These are phyloP conservation scores for Sebastolobus altivelis DNA, from an alignment of 2,797 vertebrate species.

Conservation along the genomic window DNA sequence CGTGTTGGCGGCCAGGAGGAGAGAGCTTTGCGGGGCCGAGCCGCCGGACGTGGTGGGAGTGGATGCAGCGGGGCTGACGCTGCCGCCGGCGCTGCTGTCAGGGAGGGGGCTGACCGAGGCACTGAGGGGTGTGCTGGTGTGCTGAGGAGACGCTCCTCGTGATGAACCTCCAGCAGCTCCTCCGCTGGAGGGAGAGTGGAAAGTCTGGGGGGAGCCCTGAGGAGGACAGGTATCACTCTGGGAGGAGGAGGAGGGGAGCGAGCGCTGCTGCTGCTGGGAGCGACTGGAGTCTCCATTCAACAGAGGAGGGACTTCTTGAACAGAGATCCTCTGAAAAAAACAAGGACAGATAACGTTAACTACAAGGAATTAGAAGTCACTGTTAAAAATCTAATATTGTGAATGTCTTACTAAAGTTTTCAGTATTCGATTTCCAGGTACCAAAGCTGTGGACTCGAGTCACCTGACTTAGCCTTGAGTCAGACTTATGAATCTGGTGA, in stretches of 20 bases:
- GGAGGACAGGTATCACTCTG: constrained; percentile 70
- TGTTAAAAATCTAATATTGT: not conserved
- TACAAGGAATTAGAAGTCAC: too few species aligned
- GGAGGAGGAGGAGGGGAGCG: constrained; percentile 66
- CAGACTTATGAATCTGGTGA: not conserved
- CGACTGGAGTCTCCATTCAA: constrained; percentile 87
- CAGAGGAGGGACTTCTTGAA: constrained; percentile 88
- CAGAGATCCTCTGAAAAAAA: constrained; percentile 83
- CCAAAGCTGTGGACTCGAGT: not conserved
- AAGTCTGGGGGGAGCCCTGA: constrained; percentile 73
- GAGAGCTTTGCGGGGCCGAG: constrained; percentile 66
- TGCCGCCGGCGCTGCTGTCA: constrained; percentile 61
- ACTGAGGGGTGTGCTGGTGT: constrained; percentile 62
- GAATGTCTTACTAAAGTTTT: not conserved
- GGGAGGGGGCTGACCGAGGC: constrained; percentile 51
- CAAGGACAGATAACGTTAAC: constrained; percentile 16
- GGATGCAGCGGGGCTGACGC: constrained; percentile 54
- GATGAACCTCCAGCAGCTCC: constrained; percentile 68
- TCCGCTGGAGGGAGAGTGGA: constrained; percentile 60
- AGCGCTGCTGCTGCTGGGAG: constrained; percentile 78
- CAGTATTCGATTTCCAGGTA: not conserved
- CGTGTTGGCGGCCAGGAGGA: constrained; percentile 74
- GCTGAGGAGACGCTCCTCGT: constrained; percentile 67
- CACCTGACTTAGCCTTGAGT: not conserved
- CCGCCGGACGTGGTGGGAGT: constrained; percentile 56